Evolutionary conservation across 1,140 invertebrate genomes (phyloP), one percentile per base, ranked within the genome.

Genomic region (Steinernema khuongi): DNA sequence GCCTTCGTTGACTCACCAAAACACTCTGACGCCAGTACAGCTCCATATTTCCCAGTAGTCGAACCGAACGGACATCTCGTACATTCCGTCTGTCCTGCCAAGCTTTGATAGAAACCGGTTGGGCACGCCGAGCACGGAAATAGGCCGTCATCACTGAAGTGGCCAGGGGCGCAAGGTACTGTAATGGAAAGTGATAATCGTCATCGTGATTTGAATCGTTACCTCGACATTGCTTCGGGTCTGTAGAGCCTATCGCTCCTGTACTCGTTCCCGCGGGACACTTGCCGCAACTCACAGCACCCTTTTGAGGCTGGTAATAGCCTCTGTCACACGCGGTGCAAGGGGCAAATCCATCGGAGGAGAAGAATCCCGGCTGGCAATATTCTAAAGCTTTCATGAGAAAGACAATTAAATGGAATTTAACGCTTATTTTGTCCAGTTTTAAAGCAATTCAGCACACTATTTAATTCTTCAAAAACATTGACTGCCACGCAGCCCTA

Each of bases 281-380:
- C 26, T 75, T 72, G 0, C 68, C 19, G 68, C 80, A 81, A 11
- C 41, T 71, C 26, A 30, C 74, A 7, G 66, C 70, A 1, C 71
- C 67, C 17, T 50, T 31, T 18, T 31, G 17, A 14, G 73, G 28
- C 60, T 79, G 74, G 70, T 75, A 81, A 43, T 70, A 79, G 18
- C 76, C 73, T 41, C 22, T 36, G 28, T 75, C 76, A 70, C 80
- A 81, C n/a, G 19, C 29, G 4, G 68, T 74, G 70, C 80, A 81
- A 17, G 74, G 74, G 17, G 70, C 70, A 29, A 75, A 67, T 22
- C 80, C 80, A 74, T 78, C 72, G n/a, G 18, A 69, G 18, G 80
- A 81, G 44, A 44, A 81, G 18, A 67, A 72, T 1, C 80, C 80
- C 17, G 76, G 41, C 11, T 28, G n/a, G 68, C 80, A 81, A 0